These are phyloP conservation scores for Anneissia japonica DNA, from an alignment of 35 echinoderm and acorn worm species.

Conservation along the genomic window DNA sequence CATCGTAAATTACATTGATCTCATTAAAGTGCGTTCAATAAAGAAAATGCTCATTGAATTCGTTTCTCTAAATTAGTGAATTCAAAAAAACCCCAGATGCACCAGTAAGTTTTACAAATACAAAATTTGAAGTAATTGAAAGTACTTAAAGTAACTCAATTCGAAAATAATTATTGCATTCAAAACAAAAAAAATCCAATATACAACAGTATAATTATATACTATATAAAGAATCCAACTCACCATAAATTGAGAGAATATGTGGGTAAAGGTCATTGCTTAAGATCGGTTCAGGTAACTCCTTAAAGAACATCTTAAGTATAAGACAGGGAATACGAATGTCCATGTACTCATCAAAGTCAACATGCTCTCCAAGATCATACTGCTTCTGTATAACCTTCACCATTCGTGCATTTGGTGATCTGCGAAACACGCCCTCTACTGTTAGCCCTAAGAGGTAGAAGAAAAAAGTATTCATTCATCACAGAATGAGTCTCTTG, in stretches of 20 bases:
- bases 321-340: constrained; percentile 78
- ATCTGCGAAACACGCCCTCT: constrained; percentile 79
- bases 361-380: constrained; percentile 54
- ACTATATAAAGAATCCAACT: neutral
- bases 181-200: too few species aligned
- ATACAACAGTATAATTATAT: too few species aligned
- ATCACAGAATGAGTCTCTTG: too few species aligned
- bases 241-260: constrained; percentile 70
- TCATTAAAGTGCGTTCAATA: too few species aligned
- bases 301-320: constrained; percentile 88
- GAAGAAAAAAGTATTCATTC: neutral
- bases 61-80: too few species aligned
- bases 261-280: constrained; percentile 79
- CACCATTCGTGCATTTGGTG: constrained; percentile 68
- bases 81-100: too few species aligned
- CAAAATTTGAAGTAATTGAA: too few species aligned
- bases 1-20: too few species aligned
- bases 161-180: too few species aligned
- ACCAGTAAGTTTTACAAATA: too few species aligned
- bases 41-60: too few species aligned
- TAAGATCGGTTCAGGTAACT: constrained; percentile 85
- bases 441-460: constrained; percentile 46
- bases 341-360: constrained; percentile 60
- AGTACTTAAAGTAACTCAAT: too few species aligned
- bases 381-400: constrained; percentile 67